Evolutionary conservation across 1,140 invertebrate genomes (phyloP).

Genomic region (Daktulosphaira vitifoliae): DNA sequence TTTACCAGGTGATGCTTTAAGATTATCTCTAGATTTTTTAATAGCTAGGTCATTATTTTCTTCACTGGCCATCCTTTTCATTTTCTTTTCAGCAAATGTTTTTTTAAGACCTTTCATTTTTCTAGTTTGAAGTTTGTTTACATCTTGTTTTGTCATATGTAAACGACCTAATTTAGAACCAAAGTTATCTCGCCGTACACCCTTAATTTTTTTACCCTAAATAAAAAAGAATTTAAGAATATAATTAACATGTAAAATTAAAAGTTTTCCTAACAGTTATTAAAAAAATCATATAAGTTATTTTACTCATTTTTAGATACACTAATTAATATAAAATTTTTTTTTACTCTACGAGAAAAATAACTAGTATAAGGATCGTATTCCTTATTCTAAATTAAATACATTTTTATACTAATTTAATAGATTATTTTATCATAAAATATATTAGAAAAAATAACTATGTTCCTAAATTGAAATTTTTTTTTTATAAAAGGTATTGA

Average conservation of each 20-base stretch:
- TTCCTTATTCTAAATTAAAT: too few species aligned
- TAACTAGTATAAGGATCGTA: too few species aligned
- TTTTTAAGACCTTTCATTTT: slow-evolving; percentile 90
- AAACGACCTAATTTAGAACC: slow-evolving; percentile 84
- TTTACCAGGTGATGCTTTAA: background rate
- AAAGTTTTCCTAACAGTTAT: too few species aligned
- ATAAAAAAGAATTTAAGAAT: slow-evolving; percentile 38
- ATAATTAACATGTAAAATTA: background rate
- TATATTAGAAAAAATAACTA: too few species aligned
- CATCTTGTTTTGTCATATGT: slow-evolving; percentile 84
- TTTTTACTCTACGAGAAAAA: too few species aligned
- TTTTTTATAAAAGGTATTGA: too few species aligned
- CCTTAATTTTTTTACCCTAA: slow-evolving; percentile 77
- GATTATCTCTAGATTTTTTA: slow-evolving; percentile 20
- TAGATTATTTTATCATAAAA: too few species aligned
- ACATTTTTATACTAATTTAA: too few species aligned
- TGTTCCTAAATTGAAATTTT: too few species aligned
- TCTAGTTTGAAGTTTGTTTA: slow-evolving; percentile 76
- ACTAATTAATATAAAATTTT: too few species aligned
- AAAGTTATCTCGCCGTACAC: slow-evolving; percentile 75
- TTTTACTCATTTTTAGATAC: too few species aligned
- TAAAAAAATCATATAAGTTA: too few species aligned
- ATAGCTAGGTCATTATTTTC: background rate
- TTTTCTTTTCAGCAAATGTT: slow-evolving; percentile 42
- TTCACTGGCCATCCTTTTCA: background rate